Evolutionary conservation across 2,888 invertebrate genomes (phyloP), one percentile per base, ranked within the genome.

Genomic region (Sicus ferrugineus): DNA sequence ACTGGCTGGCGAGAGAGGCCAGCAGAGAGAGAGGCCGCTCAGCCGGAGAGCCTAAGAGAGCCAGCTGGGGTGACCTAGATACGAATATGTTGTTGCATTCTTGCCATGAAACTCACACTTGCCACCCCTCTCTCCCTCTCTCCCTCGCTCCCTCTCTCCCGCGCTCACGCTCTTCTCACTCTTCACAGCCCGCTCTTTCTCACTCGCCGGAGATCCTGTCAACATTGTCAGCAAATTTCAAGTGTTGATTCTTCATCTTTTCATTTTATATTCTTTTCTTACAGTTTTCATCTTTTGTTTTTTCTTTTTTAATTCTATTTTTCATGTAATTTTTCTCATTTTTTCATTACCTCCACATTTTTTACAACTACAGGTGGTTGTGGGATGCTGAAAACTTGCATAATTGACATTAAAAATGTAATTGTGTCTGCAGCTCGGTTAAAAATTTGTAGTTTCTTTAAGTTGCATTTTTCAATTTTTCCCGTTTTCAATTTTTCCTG

Each of bases 171-270:
- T n/a, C 46, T n/a, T n/a, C 19, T 46, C n/a, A 19, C 3, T 46
- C 3, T 3, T n/a, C 19, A 38, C 38, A n/a, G 38, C 38, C 38
- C 38, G 9, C 9, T 3, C 46, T 19, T 16, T 19, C 9, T 16
- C 3, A 14, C 56, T 30, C 31, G 30, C 28, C 19, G 2, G 23
- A 61, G 19, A 30, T 3, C 19, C 21, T 52, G 52, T 64, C 52
- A 52, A 52, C 64, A 31, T 64, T 23, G 64, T 64, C 34, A 64
- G 52, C 52, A 52, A 50, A 52, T 34, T 64, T 64, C 64, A 52
- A 64, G 52, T 50, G 50, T 64, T 52, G 64, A 64, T 64, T 64
- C 31, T 64, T 30, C 50, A 64, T 64, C 26, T 64, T 64, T 23
- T 50, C 31, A 48, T 50, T 64, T 23, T 23, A 2, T 34, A 34